phyloP scores from a whole-genome alignment of 2,797 vertebrate genomes.

The Sciurus vulgaris region DNA sequence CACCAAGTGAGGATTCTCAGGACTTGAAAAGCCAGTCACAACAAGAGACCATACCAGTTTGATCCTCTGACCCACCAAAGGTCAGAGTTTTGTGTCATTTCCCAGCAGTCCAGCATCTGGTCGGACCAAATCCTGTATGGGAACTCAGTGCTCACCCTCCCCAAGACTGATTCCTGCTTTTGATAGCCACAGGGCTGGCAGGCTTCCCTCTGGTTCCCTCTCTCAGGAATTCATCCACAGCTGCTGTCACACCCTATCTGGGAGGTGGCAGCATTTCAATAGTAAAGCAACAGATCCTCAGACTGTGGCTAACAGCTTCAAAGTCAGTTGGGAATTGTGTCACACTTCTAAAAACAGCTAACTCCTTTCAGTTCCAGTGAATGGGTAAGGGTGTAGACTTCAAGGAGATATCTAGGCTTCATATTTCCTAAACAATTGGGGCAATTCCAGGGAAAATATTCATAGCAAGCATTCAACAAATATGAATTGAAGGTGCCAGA shows the following conservation, averaged over 20 bases:
- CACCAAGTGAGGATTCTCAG: conserved; percentile 41
- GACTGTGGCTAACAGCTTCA: conserved; percentile 15
- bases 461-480: neutral
- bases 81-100: conserved; percentile 68
- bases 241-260: conserved; percentile 68
- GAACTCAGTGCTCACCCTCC: neutral
- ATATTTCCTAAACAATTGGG: neutral
- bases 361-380: neutral
- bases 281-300: conserved; percentile 53
- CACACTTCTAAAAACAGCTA: conserved; percentile 49
- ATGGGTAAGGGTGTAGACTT: neutral
- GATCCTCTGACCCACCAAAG: conserved; percentile 10
- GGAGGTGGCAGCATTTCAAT: conserved; percentile 66
- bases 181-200: conserved; percentile 62
- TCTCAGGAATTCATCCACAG: conserved; percentile 69
- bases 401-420: neutral
- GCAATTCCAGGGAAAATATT: conserved; percentile 49
- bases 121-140: conserved; percentile 54
- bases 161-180: conserved; percentile 54
- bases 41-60: neutral
- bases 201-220: conserved; percentile 49
- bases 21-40: neutral
- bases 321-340: conserved; percentile 38
- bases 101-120: conserved; percentile 69
- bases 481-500: neutral